These are phyloP conservation scores for Villa cingulata DNA, from an alignment of 2,888 invertebrate genomes.

Conservation along the genomic window DNA sequence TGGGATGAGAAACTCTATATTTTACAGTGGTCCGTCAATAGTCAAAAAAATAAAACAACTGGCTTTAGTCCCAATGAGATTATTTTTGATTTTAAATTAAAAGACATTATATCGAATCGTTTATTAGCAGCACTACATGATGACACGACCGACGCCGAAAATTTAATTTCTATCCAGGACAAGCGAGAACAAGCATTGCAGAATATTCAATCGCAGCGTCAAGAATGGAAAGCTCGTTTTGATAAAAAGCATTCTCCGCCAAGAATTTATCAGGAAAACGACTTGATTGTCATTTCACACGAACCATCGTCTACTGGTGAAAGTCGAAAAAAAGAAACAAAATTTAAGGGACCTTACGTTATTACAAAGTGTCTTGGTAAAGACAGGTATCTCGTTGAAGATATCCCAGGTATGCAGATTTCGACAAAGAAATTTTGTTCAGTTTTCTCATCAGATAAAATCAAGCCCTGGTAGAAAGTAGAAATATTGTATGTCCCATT, in stretches of 20 bases:
- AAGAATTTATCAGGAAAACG: background rate
- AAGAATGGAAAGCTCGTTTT: conserved; percentile 1
- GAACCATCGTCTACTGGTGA: background rate
- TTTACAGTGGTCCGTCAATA: background rate
- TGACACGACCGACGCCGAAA: no score
- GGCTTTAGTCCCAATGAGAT: background rate
- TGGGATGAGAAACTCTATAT: background rate
- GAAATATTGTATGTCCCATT: no score
- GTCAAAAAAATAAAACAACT: background rate
- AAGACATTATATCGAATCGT: background rate
- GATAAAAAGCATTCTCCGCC: background rate
- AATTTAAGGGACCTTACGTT: no score
- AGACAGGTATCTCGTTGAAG: no score
- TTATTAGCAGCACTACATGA: background rate
- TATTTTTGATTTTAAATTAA: background rate
- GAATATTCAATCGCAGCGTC: background rate
- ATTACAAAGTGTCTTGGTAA: no score
- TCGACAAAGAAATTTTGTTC: conserved; percentile 6
- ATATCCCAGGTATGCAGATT: conserved; percentile 14
- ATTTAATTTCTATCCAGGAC: background rate
- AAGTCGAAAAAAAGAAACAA: background rate
- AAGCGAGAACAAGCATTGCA: background rate
- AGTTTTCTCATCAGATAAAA: background rate
- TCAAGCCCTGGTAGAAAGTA: conserved; percentile 3
- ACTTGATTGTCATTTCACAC: background rate